Conservation (phyloP, 2,888 invertebrate species). For the Tetranychus piercei region DNA sequence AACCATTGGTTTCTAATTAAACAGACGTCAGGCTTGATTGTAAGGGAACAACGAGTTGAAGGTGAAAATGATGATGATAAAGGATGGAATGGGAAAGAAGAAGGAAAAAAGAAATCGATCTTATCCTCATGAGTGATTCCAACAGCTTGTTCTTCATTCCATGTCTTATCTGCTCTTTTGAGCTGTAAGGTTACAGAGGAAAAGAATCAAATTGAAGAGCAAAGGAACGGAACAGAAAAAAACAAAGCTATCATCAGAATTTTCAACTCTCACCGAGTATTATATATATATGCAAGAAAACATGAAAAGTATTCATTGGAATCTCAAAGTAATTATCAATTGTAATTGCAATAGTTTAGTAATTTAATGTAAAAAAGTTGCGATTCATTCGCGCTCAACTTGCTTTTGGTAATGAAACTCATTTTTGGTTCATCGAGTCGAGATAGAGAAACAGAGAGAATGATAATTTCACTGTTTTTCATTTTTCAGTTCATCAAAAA, state of each 20-base stretch:
- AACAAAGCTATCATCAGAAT: background rate
- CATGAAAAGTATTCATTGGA: too few species aligned
- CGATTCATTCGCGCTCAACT: too few species aligned
- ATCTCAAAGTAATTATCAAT: too few species aligned
- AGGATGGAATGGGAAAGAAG: constrained; percentile 1
- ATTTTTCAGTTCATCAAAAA: too few species aligned
- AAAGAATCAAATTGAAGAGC: too few species aligned
- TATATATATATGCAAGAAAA: too few species aligned
- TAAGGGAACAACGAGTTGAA: background rate
- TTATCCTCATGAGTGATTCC: constrained; percentile 3
- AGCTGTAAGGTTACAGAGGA: background rate
- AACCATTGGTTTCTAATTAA: background rate
- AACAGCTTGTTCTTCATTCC: background rate
- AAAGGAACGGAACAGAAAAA: background rate
- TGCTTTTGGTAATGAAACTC: too few species aligned
- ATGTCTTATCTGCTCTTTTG: background rate
- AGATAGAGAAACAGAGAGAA: background rate
- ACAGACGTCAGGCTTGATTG: background rate
- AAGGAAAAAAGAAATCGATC: constrained; percentile 2
- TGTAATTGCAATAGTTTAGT: too few species aligned
- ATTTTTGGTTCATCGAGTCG: too few species aligned
- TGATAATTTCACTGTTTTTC: background rate
- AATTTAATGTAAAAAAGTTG: too few species aligned
- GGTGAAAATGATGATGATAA: background rate
- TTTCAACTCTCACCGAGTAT: background rate